Conservation (phyloP, 1,140 invertebrate species). For the Drosophila funebris region DNA sequence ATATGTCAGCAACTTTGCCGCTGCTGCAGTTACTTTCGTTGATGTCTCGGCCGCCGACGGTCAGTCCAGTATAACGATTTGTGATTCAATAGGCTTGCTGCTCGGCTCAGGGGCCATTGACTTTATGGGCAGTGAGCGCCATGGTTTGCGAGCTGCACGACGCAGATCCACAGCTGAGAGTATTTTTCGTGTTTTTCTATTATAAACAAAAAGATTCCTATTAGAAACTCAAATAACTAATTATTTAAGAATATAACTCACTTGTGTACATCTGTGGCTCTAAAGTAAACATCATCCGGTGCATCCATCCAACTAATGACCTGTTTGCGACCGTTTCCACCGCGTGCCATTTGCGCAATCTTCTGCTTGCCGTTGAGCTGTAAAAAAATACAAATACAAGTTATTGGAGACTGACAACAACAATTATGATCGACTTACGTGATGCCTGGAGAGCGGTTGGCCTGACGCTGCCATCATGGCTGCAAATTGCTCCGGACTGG, state of each 20-base stretch:
- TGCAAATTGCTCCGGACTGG: conserved; percentile 87
- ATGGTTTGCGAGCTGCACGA: conserved; percentile 95
- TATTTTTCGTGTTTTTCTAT: conserved; percentile 92
- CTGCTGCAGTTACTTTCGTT: conserved; percentile 57
- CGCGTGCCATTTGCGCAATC: conserved; percentile 88
- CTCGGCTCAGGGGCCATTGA: conserved; percentile 59
- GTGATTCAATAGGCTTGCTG: conserved; percentile 84
- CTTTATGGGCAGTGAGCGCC: conserved; percentile 87
- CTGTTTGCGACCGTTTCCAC: conserved; percentile 89
- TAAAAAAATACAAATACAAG: conserved; percentile 18
- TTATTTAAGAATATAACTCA: conserved; percentile 85
- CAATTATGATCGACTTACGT: conserved; percentile 83
- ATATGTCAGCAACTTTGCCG: conserved; percentile 68
- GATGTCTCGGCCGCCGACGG: conserved; percentile 79
- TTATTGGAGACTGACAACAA: not conserved
- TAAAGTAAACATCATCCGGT: conserved; percentile 98
- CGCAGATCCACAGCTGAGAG: conserved; percentile 92
- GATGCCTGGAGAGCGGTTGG: conserved; percentile 87
- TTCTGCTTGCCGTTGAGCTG: conserved; percentile 90
- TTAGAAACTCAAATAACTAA: not conserved
- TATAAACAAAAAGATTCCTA: conserved; percentile 29
- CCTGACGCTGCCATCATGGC: conserved; percentile 87
- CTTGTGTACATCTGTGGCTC: conserved; percentile 95
- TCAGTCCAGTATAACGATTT: conserved; percentile 90
- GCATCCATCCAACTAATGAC: conserved; percentile 99